Percentiles rank a stretch among this genome's conserved stretches.
These are phyloP conservation scores for Mormyrops attenuatus DNA, from an alignment of 2,797 vertebrate genomes.

Conservation along the genomic window DNA sequence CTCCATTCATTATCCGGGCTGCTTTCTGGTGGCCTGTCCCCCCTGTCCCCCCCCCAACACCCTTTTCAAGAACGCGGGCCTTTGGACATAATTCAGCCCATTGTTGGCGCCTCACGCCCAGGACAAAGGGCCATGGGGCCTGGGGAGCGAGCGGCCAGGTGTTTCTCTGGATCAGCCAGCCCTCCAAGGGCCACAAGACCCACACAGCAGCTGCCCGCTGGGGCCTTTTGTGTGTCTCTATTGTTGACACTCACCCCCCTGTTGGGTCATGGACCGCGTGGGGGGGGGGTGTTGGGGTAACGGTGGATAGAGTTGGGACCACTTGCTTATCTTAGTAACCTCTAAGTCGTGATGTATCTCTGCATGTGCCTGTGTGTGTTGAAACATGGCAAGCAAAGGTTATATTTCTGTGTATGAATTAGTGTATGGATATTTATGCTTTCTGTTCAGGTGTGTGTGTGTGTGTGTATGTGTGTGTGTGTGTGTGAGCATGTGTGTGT, in stretches of 20 bases:
- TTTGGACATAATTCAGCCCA: constrained; percentile 65
- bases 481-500: constrained; percentile 73
- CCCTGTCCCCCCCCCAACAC: neutral
- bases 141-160: constrained; percentile 70
- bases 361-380: constrained; percentile 46
- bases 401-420: constrained; percentile 71
- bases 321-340: constrained; percentile 75
- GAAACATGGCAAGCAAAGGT: constrained; percentile 45
- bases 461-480: constrained; percentile 48
- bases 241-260: constrained; percentile 78
- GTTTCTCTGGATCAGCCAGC: constrained; percentile 65
- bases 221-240: constrained; percentile 75
- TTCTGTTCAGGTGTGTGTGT: constrained; percentile 53
- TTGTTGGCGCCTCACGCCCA: constrained; percentile 52
- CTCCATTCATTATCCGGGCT: constrained; percentile 16
- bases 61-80: constrained; percentile 35
- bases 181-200: constrained; percentile 71
- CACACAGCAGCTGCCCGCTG: constrained; percentile 81
- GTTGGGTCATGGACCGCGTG: constrained; percentile 74
- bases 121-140: constrained; percentile 59
- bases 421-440: constrained; percentile 50
- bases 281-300: constrained; percentile 60
- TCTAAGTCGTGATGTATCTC: constrained; percentile 61
- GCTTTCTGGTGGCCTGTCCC: constrained; percentile 6
- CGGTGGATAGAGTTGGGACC: constrained; percentile 61